Evolutionary conservation across 2,888 invertebrate genomes (phyloP), one percentile per base, ranked within the genome.

Genomic region (Cynaeus angustus): DNA sequence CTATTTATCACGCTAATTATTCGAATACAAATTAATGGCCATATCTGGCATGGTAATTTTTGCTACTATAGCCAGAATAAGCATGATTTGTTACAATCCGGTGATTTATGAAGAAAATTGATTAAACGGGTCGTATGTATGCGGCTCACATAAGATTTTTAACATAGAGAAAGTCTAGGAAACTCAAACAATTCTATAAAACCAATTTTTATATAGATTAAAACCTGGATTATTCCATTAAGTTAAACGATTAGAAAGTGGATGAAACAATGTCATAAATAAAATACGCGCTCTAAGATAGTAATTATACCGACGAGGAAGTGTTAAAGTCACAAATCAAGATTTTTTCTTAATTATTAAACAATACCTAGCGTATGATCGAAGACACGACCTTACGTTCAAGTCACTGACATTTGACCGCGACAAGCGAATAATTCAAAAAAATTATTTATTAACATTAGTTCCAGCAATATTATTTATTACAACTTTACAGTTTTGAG

Each of bases 1-100:
- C 71, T 66, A 73, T 73, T 73, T 73, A 71, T 73, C 71, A 73
- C 67, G 38, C 37, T 68, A 66, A 68, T 62, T 68, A 71, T 67
- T 59, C 59, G 53, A 68, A 58, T 67, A 70, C 62, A 68, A 72
- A 71, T 68, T 68, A 72, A 72, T 66, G 68, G 59, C 68, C 58
- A 59, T 52, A 67, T 62, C 62, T 69, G 45, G 69, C 59, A 69
- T 69, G 66, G 46, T 58, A 59, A 72, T 72, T 68, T 70, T 70
- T 70, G 67, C 70, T 58, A 48, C 58, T 53, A 43, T 26, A 48
- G 28, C 12, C 52, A 67, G 30, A 67, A 59, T 71, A 53, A 58
- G 58, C 45, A 66, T 70, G 70, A 72, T 72, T 67, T 70, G 70
- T 70, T 43, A 37, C 48, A 53, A 62, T 50, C 48, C 62, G 6